A percentile compares a stretch with the other conserved stretches of the same genome.
These are phyloP conservation scores for Oryzias curvinotus DNA, from an alignment of 2,113 vertebrate genomes.

Conservation along the genomic window DNA sequence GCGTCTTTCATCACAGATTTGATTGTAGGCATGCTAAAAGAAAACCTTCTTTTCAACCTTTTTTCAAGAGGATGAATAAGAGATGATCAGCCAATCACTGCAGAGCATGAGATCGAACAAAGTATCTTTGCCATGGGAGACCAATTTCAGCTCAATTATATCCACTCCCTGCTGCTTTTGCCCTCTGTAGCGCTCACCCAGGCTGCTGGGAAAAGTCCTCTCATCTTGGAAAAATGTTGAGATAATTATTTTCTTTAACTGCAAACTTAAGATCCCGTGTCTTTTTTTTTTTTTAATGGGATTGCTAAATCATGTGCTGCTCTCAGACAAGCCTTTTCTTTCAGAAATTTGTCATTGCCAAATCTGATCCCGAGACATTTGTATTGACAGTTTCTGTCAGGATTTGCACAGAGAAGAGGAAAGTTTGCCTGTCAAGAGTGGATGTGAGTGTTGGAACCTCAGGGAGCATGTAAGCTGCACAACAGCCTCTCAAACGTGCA, in stretches of 20 bases:
- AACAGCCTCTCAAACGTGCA: constrained; percentile 6
- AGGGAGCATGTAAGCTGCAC: constrained; percentile 4
- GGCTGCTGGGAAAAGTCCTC: constrained; percentile 61
- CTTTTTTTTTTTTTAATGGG: constrained; percentile 43
- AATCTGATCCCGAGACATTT: constrained; percentile 22
- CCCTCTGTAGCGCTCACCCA: constrained; percentile 69
- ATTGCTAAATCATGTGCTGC: constrained; percentile 17
- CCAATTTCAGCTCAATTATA: constrained; percentile 81
- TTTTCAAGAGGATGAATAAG: constrained; percentile 63
- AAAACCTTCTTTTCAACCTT: constrained; percentile 54
- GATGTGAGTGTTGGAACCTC: constrained; percentile 21
- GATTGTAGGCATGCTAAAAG: constrained; percentile 55
- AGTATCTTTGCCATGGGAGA: constrained; percentile 77
- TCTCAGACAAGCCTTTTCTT: constrained; percentile 6
- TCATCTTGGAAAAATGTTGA: constrained; percentile 69
- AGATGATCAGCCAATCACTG: constrained; percentile 59
- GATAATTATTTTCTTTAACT: constrained; percentile 72
- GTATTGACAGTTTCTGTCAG: constrained; percentile 60
- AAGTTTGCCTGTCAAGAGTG: constrained; percentile 49
- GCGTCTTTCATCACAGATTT: constrained; percentile 56
- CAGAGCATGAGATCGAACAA: constrained; percentile 70
- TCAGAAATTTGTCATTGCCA: constrained; percentile 17
- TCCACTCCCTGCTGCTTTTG: constrained; percentile 77
- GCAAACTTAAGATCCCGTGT: constrained; percentile 50
- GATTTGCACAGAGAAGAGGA: constrained; percentile 54